A percentile compares a stretch with the other conserved stretches of the same genome.
Conservation (phyloP, 1,140 invertebrate genomes). For the Dreissena polymorpha region DNA sequence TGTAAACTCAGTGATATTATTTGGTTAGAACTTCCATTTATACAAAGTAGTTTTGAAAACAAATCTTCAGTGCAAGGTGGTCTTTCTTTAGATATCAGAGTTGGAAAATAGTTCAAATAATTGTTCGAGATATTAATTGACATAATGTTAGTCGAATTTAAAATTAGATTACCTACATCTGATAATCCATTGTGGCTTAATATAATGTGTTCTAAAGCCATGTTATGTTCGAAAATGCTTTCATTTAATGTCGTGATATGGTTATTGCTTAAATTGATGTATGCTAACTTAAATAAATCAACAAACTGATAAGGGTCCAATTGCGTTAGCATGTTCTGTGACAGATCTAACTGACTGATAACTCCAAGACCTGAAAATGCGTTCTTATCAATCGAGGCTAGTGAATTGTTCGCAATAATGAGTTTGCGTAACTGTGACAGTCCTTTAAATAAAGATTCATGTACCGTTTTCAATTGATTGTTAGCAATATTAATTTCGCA, state of each 20-base stretch:
- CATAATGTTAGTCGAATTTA: not conserved
- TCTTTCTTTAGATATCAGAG: too few relatives aligned
- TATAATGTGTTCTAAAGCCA: not conserved
- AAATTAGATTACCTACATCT: not conserved
- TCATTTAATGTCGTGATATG: too few relatives aligned
- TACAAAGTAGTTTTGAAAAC: too few relatives aligned
- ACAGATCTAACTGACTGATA: not conserved
- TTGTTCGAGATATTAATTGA: constrained; percentile 14
- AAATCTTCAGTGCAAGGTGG: too few relatives aligned
- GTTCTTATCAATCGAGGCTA: not conserved
- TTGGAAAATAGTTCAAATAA: not conserved
- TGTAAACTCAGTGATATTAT: too few relatives aligned
- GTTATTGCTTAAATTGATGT: too few relatives aligned
- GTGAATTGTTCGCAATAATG: not conserved
- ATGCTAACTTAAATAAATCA: too few relatives aligned
- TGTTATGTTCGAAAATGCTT: not conserved
- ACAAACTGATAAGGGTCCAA: too few relatives aligned
- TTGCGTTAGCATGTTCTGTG: too few relatives aligned
- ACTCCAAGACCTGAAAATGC: not conserved
- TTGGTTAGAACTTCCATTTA: too few relatives aligned
- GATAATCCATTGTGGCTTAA: not conserved
- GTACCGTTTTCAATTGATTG: constrained; percentile 4
- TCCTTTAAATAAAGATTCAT: not conserved
- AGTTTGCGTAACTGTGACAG: not conserved
- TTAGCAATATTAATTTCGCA: not conserved